Percentiles rank a stretch among this genome's conserved stretches.
These are phyloP conservation scores for Steatocranus sp. DNA, from an alignment of 2,797 vertebrate genomes.

Conservation along the genomic window DNA sequence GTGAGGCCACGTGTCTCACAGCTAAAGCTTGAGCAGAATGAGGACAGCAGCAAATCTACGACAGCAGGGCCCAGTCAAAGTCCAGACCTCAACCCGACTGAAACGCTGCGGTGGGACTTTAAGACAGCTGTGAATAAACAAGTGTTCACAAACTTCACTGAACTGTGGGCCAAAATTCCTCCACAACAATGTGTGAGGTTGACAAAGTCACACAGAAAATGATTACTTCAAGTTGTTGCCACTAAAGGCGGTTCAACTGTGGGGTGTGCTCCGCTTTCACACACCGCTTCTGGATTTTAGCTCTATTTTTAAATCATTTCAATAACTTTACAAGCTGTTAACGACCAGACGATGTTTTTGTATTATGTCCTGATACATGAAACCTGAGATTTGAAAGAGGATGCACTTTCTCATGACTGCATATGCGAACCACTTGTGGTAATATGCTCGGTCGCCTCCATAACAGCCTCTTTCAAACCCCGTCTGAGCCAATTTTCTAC, in stretches of 20 bases:
- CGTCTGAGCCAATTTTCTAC: background rate
- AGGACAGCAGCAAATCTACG: background rate
- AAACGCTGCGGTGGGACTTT: background rate
- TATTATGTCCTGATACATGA: background rate
- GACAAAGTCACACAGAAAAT: background rate
- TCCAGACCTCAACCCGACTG: background rate
- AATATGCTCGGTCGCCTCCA: background rate
- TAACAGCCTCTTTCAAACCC: fast-evolving
- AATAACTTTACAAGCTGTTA: background rate
- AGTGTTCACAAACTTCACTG: background rate
- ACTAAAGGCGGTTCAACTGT: background rate
- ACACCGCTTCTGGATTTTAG: background rate
- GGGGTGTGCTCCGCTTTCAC: background rate
- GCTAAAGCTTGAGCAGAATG: background rate
- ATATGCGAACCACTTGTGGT: background rate
- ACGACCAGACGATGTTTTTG: background rate
- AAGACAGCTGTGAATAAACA: background rate
- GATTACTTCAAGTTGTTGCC: background rate
- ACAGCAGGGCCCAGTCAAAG: fast-evolving
- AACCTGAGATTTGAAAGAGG: background rate
- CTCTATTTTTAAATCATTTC: background rate
- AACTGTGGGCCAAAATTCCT: background rate
- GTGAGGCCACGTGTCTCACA: background rate
- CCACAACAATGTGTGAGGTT: background rate
- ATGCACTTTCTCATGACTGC: background rate